Percentiles rank a stretch among this genome's conserved stretches.
phyloP scores from a whole-genome alignment of 2,797 vertebrate species.

The Chelonia mydas region DNA sequence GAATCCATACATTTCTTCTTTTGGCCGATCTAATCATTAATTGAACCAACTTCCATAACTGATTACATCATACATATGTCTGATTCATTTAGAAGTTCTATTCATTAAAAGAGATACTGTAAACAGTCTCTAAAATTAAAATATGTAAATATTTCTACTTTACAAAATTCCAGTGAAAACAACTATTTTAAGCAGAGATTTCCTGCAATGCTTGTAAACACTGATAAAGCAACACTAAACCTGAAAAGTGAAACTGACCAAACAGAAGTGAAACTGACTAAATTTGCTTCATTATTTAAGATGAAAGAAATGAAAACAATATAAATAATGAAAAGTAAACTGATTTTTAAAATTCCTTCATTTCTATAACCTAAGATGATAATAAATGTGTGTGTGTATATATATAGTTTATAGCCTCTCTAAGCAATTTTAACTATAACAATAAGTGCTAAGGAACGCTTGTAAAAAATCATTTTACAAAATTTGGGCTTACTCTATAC shows the following conservation, averaged over 20 bases:
- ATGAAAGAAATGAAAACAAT: slow-evolving; percentile 42
- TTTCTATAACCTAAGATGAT: slow-evolving; percentile 11
- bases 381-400: neutral
- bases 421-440: neutral
- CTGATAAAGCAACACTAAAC: neutral
- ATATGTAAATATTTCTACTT: neutral
- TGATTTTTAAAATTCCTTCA: slow-evolving; percentile 60
- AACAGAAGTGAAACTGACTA: neutral
- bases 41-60: neutral
- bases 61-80: neutral
- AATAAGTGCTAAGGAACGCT: neutral
- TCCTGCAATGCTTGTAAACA: neutral
- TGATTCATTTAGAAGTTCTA: neutral
- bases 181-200: neutral
- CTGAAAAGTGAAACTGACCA: neutral
- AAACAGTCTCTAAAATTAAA: neutral
- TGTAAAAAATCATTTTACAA: neutral
- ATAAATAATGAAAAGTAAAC: slow-evolving; percentile 55
- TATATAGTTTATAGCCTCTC: neutral
- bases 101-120: neutral
- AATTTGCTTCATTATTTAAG: slow-evolving; percentile 47
- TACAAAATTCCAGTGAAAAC: neutral
- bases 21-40: neutral
- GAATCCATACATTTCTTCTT: neutral
- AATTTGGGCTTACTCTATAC: neutral